A percentile compares a stretch with the other conserved stretches of the same genome.
Conservation (phyloP, 1,140 invertebrate species). For the Trypoxylus dichotomus region DNA sequence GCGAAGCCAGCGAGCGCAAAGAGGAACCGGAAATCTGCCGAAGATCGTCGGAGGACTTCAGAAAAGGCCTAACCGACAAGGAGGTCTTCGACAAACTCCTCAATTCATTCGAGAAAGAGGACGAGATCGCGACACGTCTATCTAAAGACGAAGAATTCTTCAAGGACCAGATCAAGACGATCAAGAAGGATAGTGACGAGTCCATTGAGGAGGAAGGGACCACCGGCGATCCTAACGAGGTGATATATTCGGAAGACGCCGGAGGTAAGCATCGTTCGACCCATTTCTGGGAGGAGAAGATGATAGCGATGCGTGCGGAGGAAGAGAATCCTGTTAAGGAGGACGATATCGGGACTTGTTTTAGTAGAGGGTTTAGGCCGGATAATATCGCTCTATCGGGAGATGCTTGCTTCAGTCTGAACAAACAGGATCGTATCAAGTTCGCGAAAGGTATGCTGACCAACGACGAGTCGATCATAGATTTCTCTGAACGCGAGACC, state of each 20-base stretch:
- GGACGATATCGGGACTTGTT: constrained; percentile 41
- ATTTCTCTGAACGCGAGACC: constrained; percentile 41
- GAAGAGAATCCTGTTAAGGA: constrained; percentile 33
- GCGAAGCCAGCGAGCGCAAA: neutral
- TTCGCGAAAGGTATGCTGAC: constrained; percentile 27
- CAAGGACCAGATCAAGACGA: constrained; percentile 5
- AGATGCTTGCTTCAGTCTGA: constrained; percentile 38
- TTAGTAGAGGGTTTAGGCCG: constrained; percentile 42
- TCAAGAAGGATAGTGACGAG: constrained; percentile 23
- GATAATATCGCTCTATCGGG: constrained; percentile 40
- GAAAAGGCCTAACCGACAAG: constrained; percentile 34
- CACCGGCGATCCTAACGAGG: neutral
- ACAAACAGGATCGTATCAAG: constrained; percentile 30
- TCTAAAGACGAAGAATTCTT: constrained; percentile 41
- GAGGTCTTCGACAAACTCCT: constrained; percentile 43
- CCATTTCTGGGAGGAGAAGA: constrained; percentile 29
- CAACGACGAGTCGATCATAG: constrained; percentile 36
- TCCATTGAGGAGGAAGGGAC: neutral
- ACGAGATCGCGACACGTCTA: constrained; percentile 37
- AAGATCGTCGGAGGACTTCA: constrained; percentile 21
- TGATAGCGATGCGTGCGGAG: neutral
- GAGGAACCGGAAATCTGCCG: neutral
- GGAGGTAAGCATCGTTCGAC: neutral
- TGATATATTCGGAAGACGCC: neutral
- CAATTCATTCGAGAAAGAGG: constrained; percentile 42